Percentiles rank a stretch among this genome's conserved stretches.
Evolutionary conservation across 2,113 vertebrate species (phyloP).

Genomic region (Dipodomys ordii): DNA sequence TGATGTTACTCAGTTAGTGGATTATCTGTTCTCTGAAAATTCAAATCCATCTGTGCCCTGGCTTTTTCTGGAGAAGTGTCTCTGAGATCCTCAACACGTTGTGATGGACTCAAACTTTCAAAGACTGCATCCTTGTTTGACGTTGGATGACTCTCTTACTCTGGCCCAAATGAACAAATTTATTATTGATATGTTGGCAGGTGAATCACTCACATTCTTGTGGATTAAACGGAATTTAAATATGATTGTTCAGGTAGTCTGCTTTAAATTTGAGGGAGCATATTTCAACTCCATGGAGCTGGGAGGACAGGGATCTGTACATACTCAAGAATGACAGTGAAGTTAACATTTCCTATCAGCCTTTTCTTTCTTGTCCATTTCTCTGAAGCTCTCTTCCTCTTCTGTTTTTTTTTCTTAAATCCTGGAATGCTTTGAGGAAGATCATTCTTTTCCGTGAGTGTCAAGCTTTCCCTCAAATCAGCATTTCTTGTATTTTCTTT

Average conservation of each 20-base stretch:
- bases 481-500: slow-evolving; percentile 40
- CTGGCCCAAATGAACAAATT: not conserved
- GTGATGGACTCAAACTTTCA: slow-evolving; percentile 9
- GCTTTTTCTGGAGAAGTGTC: not conserved
- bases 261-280: slow-evolving; percentile 57
- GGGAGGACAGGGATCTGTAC: not conserved
- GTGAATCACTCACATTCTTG: slow-evolving; percentile 49
- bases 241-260: slow-evolving; percentile 28
- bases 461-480: slow-evolving; percentile 14
- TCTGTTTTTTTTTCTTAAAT: not conserved
- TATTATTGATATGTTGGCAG: slow-evolving; percentile 56
- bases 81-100: slow-evolving; percentile 33
- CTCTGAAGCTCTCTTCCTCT: slow-evolving; percentile 18
- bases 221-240: slow-evolving; percentile 55
- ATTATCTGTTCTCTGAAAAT: slow-evolving; percentile 69
- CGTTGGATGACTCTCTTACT: slow-evolving; percentile 63
- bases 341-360: slow-evolving; percentile 11
- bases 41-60: slow-evolving; percentile 28
- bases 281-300: slow-evolving; percentile 23
- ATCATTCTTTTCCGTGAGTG: slow-evolving; percentile 42
- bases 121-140: slow-evolving; percentile 13
- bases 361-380: slow-evolving; percentile 57
- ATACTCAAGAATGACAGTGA: slow-evolving; percentile 39
- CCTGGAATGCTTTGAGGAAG: slow-evolving; percentile 42
- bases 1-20: slow-evolving; percentile 33